Base-by-base conservation (phyloP, 2,797 vertebrate species). In the Brotula barbata region DNA sequence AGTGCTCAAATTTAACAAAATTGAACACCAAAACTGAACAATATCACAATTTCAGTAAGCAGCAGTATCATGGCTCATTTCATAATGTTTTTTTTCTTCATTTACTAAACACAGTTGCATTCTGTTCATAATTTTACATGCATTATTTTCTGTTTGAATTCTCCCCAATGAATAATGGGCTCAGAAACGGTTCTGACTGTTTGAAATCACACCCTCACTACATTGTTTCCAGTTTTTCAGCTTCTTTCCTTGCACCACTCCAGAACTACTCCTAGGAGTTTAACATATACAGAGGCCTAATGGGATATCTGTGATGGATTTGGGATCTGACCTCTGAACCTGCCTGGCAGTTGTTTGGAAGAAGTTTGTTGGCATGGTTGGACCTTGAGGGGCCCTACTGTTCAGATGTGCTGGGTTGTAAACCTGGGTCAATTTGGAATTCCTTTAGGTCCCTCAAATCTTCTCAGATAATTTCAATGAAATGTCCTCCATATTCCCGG, bases 351-450 rank as follows among this genome's bases (percentile, higher is more conserved):
- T 39, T 68, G 31, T 58, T 22, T 61, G 43, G 47, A 73, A 33
- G 44, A 58, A 19, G 64, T n/a, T 71, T 46, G 54, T 56, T 68
- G 19, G 41, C 43, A 46, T 58, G 64, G 37, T 73, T 25, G 41
- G 54, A 36, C 48, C 21, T 59, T 55, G 28, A 23, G 28, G 50
- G 40, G 37, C 1, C 31, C 22, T 45, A 2, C 16, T 15, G 41
- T 40, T 56, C 15, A 25, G 39, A 59, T 64, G 56, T 25, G 64
- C 25, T 42, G 58, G 43, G n/a, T 51, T 75, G 10, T 11, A 25
- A 50, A 71, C 47, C 23, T 40, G 64, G 11, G 61, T 74, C 4
- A 20, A 69, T 52, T 53, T 68, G 64, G 28, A 48, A 62, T 61
- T 74, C 43, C 9, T 48, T 44, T 23, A 31, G 16, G 3, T 28